Evolutionary conservation across 2,113 vertebrate species (phyloP), one percentile per base, ranked within the genome.

Genomic region (Eulemur macaco): DNA sequence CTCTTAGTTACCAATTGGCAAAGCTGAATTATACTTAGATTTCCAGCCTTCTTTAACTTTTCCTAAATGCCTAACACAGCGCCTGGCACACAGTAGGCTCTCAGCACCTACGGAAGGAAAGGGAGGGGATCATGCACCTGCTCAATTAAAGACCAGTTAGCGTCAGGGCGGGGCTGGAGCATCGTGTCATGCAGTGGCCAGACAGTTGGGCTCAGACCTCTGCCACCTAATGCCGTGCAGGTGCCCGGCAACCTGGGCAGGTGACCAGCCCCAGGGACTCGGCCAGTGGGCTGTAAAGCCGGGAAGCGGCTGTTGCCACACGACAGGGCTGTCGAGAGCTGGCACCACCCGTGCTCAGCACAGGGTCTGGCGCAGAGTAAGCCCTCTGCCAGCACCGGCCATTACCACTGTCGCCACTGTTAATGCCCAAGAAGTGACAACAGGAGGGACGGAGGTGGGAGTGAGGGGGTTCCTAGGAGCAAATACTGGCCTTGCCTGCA

Each of bases 331-430:
- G 9, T 45, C 8, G n/a, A 47, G 31, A 31, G 14, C 29, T 2
- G n/a, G 1, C 10, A 0, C 1, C 21, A n/a, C 1, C 42, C 34
- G 25, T 1, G 18, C 21, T 34, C 9, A 11, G 54, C 56, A 6
- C 12, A 1, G 45, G 27, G 85, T 10, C 12, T 20, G 23, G 27
- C 64, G 5, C n/a, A 0, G 4, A 25, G 63, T 1, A 0, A 3
- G 17, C 13, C n/a, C 27, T 15, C 20, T 31, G 0, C 0, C 15
- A 1, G 27, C 0, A 2, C 29, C 10, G 8, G 71, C 29, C 6
- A 0, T 8, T 27, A 5, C 2, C 2, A 3, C 1, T 12, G 5
- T 8, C 25, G 25, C 54, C 20, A 0, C 6, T 17, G 27, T 5
- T 14, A 8, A 23, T 0, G 20, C 47, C 68, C 42, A 73, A 11